These are phyloP conservation scores for Melinaea marsaeus DNA, from an alignment of 2,888 invertebrate species.

Conservation along the genomic window DNA sequence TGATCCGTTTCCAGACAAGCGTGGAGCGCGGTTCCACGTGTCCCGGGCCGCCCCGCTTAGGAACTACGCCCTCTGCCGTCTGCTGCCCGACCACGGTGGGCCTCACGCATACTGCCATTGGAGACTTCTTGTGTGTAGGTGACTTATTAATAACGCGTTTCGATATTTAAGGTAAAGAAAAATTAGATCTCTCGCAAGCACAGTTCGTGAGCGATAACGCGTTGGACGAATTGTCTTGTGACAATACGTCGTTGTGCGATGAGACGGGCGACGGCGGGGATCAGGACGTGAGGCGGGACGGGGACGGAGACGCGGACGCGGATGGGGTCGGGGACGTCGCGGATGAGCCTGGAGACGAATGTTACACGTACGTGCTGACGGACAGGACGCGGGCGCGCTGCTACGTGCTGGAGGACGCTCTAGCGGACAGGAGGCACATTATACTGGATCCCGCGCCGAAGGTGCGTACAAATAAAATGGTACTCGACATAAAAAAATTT, in stretches of 20 bases:
- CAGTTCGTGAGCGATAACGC: constrained; percentile 38
- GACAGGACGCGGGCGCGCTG: constrained; percentile 51
- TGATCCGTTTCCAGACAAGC: constrained; percentile 18
- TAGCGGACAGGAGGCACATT: constrained; percentile 48
- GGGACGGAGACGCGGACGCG: constrained; percentile 35
- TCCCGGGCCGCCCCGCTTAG: constrained; percentile 59
- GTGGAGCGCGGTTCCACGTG: constrained; percentile 47
- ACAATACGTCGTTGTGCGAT: constrained; percentile 49
- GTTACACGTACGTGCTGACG: constrained; percentile 68
- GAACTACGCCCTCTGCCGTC: constrained; percentile 58
- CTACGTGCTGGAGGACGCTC: constrained; percentile 60
- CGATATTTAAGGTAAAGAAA: constrained; percentile 48
- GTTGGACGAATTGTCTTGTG: constrained; percentile 42
- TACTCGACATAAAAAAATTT: too few species aligned
- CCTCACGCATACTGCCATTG: neutral
- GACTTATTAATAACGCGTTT: neutral
- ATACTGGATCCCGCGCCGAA: constrained; percentile 46
- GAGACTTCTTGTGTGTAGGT: neutral
- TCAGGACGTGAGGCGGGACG: constrained; percentile 29
- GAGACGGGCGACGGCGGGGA: constrained; percentile 39
- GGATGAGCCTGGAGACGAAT: constrained; percentile 29
- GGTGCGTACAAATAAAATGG: neutral
- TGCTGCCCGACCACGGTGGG: constrained; percentile 46
- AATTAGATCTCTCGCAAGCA: constrained; percentile 46
- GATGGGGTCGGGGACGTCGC: constrained; percentile 35